These are phyloP conservation scores for Cyanoderma ruficeps DNA, from an alignment of 2,113 vertebrate species.

Conservation along the genomic window DNA sequence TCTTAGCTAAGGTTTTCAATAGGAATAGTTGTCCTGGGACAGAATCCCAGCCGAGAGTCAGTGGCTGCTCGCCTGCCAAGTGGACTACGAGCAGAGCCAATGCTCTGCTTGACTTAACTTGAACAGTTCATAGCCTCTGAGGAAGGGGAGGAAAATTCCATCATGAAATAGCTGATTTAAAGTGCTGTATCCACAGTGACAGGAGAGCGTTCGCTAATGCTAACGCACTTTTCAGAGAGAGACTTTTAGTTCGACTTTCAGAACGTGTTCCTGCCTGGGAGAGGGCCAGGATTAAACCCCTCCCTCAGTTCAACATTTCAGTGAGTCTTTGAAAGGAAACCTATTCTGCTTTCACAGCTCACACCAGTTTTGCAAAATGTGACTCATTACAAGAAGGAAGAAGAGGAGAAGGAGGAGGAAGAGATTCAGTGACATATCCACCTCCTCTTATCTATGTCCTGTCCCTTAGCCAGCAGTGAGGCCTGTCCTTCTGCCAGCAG, in stretches of 20 bases:
- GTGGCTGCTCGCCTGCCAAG: constrained; percentile 33
- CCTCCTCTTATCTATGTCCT: neutral
- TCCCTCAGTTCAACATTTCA: neutral
- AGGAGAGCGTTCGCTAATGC: neutral
- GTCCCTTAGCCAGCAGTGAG: neutral
- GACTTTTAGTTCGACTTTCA: neutral
- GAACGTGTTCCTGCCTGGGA: neutral
- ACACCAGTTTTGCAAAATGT: neutral
- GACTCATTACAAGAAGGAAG: neutral
- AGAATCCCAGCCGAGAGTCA: constrained; percentile 32
- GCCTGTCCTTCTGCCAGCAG: neutral
- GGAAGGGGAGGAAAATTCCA: constrained; percentile 60
- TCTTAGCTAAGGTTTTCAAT: constrained; percentile 42
- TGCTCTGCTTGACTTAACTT: constrained; percentile 49
- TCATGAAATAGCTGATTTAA: constrained; percentile 24
- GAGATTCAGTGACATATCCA: neutral
- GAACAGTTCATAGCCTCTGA: constrained; percentile 53
- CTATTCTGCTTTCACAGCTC: neutral
- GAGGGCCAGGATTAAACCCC: neutral
- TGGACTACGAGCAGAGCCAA: constrained; percentile 17
- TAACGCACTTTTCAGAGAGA: neutral
- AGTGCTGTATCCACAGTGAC: constrained; percentile 6
- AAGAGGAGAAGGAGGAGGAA: neutral
- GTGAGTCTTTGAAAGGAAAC: neutral
- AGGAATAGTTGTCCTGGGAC: constrained; percentile 49